phyloP scores from a whole-genome alignment of 2,888 invertebrate genomes.

The Leptura quadrifasciata region DNA sequence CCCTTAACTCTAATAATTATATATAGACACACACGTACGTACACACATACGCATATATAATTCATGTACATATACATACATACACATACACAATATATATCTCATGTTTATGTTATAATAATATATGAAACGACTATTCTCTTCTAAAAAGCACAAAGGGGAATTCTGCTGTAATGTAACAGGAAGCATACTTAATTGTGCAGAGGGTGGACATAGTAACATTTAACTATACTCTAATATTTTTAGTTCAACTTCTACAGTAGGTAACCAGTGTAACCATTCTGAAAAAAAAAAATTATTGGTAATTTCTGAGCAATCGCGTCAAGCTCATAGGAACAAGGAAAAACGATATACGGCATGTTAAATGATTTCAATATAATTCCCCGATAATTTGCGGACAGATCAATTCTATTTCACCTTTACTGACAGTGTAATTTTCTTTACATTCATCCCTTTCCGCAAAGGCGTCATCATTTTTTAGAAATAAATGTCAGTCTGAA shows the following conservation, averaged over 20 bases:
- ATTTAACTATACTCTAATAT: slow-evolving; percentile 49
- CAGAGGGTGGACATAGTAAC: slow-evolving; percentile 49
- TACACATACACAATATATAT: neutral
- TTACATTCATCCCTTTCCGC: too few species aligned
- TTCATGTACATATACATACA: neutral
- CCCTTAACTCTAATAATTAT: neutral
- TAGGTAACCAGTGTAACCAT: slow-evolving; percentile 57
- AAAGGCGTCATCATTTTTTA: too few species aligned
- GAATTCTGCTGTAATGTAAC: slow-evolving; percentile 29
- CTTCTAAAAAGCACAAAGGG: slow-evolving; percentile 30
- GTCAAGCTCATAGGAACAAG: too few species aligned
- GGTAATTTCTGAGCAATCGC: neutral
- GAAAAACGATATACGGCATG: too few species aligned
- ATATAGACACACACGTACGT: neutral
- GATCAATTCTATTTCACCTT: too few species aligned
- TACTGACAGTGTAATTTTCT: too few species aligned
- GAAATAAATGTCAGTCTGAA: too few species aligned
- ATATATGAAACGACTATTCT: neutral
- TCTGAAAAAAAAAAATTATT: slow-evolving; percentile 52
- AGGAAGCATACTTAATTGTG: slow-evolving; percentile 47
- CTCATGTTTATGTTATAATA: too few species aligned
- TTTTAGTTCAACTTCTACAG: slow-evolving; percentile 52
- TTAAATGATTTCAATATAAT: too few species aligned
- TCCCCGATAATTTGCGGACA: too few species aligned
- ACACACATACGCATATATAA: neutral